Conservation (phyloP, 2,797 vertebrate species). For the Falco columbarius region DNA sequence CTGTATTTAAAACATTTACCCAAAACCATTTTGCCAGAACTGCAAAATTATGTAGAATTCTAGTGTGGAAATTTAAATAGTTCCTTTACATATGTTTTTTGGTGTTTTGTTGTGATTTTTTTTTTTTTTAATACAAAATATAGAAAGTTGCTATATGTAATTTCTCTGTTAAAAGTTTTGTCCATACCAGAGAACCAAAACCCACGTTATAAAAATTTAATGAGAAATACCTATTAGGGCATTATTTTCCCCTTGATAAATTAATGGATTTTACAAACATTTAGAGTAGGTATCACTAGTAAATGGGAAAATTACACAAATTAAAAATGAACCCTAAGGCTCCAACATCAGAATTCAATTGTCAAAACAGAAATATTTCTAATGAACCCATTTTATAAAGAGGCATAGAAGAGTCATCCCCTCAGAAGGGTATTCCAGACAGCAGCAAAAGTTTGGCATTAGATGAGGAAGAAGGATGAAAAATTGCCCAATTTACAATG, state of each 20-base stretch:
- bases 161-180: constrained; percentile 46
- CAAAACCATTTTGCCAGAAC: not conserved
- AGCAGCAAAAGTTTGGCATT: not conserved
- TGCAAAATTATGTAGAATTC: not conserved
- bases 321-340: constrained; percentile 40
- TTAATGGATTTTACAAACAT: constrained; percentile 31
- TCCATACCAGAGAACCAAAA: not conserved
- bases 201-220: constrained; percentile 46
- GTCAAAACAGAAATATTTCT: not conserved
- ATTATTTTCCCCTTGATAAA: constrained; percentile 58
- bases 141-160: not conserved
- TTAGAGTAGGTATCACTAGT: not conserved
- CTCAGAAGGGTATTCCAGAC: not conserved
- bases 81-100: not conserved
- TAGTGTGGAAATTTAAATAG: not conserved
- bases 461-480: not conserved
- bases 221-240: constrained; percentile 10
- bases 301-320: constrained; percentile 22
- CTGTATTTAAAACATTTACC: not conserved
- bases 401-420: not conserved
- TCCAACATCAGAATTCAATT: constrained; percentile 8
- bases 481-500: rapidly evolving
- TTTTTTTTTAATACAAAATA: not conserved
- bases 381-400: not conserved
- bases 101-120: no score